Evolutionary conservation across 2,113 vertebrate genomes (phyloP), one percentile per base, ranked within the genome.

Genomic region (Saguinus imperator): DNA sequence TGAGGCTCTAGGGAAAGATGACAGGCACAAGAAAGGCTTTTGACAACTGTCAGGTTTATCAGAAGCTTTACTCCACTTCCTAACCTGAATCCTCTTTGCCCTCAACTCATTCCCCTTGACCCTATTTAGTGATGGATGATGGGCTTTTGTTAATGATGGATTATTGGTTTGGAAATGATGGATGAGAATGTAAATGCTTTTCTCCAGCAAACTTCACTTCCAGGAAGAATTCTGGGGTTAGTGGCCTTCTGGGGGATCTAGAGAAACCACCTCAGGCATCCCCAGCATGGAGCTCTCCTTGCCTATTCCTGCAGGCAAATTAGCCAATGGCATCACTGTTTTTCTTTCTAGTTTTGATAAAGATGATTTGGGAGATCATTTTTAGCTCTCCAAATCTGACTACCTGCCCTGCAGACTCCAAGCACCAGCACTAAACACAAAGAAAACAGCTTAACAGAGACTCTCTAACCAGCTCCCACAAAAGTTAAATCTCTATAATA

Each of bases 261-360:
- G 35, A 40, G 40, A 94, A 84, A 64, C n/a, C 43, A 8, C 27
- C 10, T 29, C 8, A 37, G 81, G 16, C 27, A 32, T 17, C 35
- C 13, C 37, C 57, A 4, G 1, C 10, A 1, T 1, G 48, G 52
- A 55, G 5, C 32, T 6, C 5, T 6, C 16, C 23, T 45, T 10
- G 29, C 43, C 29, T n/a, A 2, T 8, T 61, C 43, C 55, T 48
- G 43, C 25, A 8, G 80, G 17, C 8, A 17, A 10, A 2, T 25
- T 9, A 61, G 43, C n/a, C 64, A 4, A 1, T 0, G 9, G 12
- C 8, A 0, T 27, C 45, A 0, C 37, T 5, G 0, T 2, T 10
- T 79, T 29, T 45, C 52, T 52, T 43, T 12, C 55, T 23, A 11
- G 57, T 5, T 68, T 25, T n/a, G 40, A 10, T 18, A 23, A 27